phyloP scores from a whole-genome alignment of 2,888 invertebrate species.

The Sinodicranocentrus sp. region DNA sequence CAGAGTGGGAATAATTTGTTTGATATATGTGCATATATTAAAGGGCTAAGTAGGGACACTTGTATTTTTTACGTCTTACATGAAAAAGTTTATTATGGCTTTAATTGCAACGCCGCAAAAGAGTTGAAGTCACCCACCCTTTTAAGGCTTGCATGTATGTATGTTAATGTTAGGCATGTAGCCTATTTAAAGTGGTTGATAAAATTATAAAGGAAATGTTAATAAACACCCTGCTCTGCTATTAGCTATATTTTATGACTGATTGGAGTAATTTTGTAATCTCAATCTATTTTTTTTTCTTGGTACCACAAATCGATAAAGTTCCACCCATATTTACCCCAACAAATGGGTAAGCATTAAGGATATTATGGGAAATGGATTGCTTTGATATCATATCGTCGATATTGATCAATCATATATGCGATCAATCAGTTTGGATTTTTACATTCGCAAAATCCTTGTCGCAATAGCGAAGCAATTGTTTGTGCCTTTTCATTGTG shows the following conservation, averaged over 20 bases:
- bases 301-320: too few relatives aligned
- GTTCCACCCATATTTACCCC: not conserved
- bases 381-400: too few relatives aligned
- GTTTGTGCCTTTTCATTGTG: too few relatives aligned
- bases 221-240: not conserved
- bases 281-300: too few relatives aligned
- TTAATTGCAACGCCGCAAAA: not conserved
- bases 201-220: not conserved
- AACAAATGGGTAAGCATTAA: not conserved
- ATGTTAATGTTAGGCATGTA: not conserved
- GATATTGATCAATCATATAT: too few relatives aligned
- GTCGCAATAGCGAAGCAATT: too few relatives aligned
- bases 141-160: not conserved
- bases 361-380: not conserved
- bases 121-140: not conserved
- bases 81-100: not conserved
- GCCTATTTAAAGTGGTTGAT: not conserved
- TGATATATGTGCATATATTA: constrained; percentile 59
- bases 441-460: too few relatives aligned
- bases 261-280: not conserved
- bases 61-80: not conserved
- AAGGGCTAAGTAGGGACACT: constrained; percentile 21
- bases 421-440: too few relatives aligned
- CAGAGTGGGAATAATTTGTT: constrained; percentile 5
- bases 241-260: not conserved